phyloP scores from a whole-genome alignment of 2,888 invertebrate species.

The Camponotus fellah region DNA sequence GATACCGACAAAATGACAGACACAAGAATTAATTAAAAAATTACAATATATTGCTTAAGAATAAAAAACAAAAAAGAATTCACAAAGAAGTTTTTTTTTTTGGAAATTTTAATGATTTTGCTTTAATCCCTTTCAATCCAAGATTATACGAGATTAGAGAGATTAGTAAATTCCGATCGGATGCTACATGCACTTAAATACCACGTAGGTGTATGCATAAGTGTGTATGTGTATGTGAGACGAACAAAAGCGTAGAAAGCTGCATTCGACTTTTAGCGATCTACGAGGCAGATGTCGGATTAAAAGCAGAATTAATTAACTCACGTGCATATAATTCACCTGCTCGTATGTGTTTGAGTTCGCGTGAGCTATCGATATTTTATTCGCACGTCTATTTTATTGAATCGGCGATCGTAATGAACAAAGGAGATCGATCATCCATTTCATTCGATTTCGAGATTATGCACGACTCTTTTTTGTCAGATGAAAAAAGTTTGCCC shows the following conservation, averaged over 20 bases:
- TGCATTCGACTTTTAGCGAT: slow-evolving; percentile 20
- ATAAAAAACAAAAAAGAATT: background rate
- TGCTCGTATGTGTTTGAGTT: background rate
- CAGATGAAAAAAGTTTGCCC: slow-evolving; percentile 38
- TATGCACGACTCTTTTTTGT: slow-evolving; percentile 52
- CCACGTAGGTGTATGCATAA: no score
- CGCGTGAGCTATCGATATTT: background rate
- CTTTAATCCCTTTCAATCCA: background rate
- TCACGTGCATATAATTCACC: slow-evolving; percentile 3
- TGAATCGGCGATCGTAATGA: slow-evolving; percentile 43
- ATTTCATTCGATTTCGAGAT: slow-evolving; percentile 55
- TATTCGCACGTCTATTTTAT: slow-evolving; percentile 44
- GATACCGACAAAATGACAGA: background rate
- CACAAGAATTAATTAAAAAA: background rate
- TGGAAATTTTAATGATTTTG: background rate
- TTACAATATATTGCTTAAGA: background rate
- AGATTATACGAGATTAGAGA: background rate
- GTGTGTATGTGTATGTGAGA: background rate
- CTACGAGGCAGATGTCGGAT: slow-evolving; percentile 29
- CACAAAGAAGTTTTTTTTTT: background rate
- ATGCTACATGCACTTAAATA: background rate
- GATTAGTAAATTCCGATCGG: background rate
- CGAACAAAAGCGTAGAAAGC: background rate
- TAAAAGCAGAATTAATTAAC: slow-evolving; percentile 59
- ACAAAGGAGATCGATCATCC: slow-evolving; percentile 70